phyloP scores from a whole-genome alignment of 2,888 invertebrate genomes.

The Eubasilissa splendida region DNA sequence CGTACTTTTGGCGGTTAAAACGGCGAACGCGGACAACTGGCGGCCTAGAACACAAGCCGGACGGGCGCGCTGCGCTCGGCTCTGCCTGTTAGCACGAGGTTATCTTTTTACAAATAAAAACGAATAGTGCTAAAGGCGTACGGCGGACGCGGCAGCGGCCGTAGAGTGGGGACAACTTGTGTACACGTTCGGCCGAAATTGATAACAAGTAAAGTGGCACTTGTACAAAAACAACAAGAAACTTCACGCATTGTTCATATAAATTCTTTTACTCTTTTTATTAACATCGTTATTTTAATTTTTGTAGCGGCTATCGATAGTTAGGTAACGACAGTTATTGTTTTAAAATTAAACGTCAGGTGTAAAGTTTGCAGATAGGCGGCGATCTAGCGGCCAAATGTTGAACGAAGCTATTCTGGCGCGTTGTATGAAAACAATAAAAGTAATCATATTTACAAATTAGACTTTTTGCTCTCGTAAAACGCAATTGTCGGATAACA shows the following conservation, averaged over 20 bases:
- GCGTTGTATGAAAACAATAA: neutral
- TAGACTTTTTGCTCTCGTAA: too few relatives aligned
- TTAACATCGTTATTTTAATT: neutral
- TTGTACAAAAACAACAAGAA: neutral
- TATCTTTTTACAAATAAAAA: conserved; percentile 28
- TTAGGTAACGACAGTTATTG: neutral
- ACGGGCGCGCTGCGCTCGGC: neutral
- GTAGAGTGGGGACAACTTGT: neutral
- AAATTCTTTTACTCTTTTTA: too few relatives aligned
- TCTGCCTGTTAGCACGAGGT: neutral
- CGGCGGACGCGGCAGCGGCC: neutral
- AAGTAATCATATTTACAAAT: too few relatives aligned
- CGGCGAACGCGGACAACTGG: neutral
- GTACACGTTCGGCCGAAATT: neutral
- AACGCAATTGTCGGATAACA: too few relatives aligned
- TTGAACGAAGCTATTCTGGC: conserved; percentile 2
- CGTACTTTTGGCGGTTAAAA: neutral
- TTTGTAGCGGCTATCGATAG: neutral
- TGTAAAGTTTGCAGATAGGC: conserved; percentile 19
- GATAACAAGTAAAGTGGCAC: neutral
- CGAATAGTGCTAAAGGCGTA: conserved; percentile 3
- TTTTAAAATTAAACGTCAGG: conserved; percentile 35
- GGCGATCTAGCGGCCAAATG: conserved; percentile 12
- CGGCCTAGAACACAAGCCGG: neutral
- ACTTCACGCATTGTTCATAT: too few relatives aligned